A percentile compares a stretch with the other conserved stretches of the same genome.
These are phyloP conservation scores for Hydractinia symbiolongicarpus DNA, from an alignment of 30 jellyfish, hydroid and myxozoan genomes.

Conservation along the genomic window DNA sequence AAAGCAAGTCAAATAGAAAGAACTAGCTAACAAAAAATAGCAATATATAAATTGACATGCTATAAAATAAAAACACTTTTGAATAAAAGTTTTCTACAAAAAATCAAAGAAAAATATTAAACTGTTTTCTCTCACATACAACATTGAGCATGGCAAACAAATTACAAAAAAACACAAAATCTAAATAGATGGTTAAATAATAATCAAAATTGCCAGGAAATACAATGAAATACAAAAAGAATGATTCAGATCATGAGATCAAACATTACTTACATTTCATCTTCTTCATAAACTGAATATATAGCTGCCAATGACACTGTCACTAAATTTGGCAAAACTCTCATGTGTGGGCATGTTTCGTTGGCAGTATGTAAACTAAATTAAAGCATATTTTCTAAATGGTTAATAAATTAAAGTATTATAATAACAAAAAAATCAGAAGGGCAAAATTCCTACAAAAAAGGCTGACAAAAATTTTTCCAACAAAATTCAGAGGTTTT, in stretches of 20 bases:
- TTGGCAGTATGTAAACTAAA: conserved; percentile 70
- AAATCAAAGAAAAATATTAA: too few species aligned
- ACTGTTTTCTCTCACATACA: too few species aligned
- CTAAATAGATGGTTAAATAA: neutral
- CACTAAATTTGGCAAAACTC: conserved; percentile 72
- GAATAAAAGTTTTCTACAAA: too few species aligned
- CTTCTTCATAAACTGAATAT: conserved; percentile 61
- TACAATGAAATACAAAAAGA: neutral
- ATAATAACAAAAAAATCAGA: too few species aligned
- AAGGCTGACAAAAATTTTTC: too few species aligned
- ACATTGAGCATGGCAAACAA: too few species aligned
- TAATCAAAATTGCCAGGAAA: neutral
- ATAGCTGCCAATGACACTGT: conserved; percentile 73
- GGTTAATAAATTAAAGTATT: neutral
- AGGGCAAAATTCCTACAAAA: too few species aligned
- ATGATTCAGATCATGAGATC: neutral
- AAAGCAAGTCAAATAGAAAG: neutral
- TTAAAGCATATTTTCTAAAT: neutral
- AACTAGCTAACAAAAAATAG: conserved; percentile 5
- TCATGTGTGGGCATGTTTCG: conserved; percentile 72
- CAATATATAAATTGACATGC: neutral
- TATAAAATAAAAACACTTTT: too few species aligned
- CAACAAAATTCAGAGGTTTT: too few species aligned
- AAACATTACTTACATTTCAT: conserved; percentile 8
- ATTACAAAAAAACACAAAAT: too few species aligned